A percentile compares a stretch with the other conserved stretches of the same genome.
Evolutionary conservation across 2,113 vertebrate species (phyloP).

Genomic region (Pycnonotus jocosus): DNA sequence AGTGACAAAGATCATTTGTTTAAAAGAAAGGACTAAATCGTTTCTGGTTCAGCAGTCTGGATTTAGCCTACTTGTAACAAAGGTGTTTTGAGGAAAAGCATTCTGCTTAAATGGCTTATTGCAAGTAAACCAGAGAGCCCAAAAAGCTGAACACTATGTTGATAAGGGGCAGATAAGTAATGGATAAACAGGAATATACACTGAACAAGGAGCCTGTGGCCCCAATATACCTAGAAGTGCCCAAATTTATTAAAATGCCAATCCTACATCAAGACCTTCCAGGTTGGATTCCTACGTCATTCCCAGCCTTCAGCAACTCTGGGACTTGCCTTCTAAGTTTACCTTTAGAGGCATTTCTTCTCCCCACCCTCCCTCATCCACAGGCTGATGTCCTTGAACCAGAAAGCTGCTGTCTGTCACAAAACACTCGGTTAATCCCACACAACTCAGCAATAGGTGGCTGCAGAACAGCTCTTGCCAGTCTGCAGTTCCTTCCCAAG

Average conservation of each 20-base stretch:
- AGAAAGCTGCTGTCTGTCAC: neutral
- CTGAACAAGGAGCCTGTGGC: neutral
- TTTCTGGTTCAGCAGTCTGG: slow-evolving; percentile 20
- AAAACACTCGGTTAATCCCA: neutral
- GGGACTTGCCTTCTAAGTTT: neutral
- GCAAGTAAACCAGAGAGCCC: neutral
- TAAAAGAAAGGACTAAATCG: slow-evolving; percentile 11
- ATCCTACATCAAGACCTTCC: rapidly evolving
- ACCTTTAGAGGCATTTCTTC: neutral
- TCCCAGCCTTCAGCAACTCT: rapidly evolving
- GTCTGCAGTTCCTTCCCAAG: neutral
- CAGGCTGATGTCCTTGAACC: neutral
- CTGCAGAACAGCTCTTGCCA: neutral
- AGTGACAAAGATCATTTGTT: slow-evolving; percentile 55
- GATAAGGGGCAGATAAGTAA: neutral
- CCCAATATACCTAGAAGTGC: neutral
- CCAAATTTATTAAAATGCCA: neutral
- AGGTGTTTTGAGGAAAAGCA: slow-evolving; percentile 34
- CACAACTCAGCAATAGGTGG: neutral
- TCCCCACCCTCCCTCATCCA: neutral
- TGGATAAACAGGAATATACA: neutral
- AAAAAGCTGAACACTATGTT: neutral
- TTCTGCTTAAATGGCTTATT: slow-evolving; percentile 23
- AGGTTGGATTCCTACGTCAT: neutral
- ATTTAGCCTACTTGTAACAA: slow-evolving; percentile 45